phyloP scores from a whole-genome alignment of 2,797 vertebrate species.

The Hoplostethus atlanticus region DNA sequence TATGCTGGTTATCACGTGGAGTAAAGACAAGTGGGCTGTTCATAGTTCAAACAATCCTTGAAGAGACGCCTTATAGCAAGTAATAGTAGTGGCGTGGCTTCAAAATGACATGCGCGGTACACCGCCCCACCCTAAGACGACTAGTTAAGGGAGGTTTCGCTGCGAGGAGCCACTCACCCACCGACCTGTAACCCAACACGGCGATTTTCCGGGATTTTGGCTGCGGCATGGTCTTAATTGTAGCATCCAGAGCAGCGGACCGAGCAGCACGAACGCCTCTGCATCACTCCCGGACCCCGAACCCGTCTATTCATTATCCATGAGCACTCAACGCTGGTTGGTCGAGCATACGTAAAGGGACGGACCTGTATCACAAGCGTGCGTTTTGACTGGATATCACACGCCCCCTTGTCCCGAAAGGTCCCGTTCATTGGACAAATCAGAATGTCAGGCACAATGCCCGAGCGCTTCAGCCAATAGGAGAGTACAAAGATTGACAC shows the following conservation, averaged over 20 bases:
- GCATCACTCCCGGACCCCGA: slow-evolving; percentile 2
- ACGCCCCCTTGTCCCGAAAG: no score
- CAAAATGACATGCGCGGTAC: not conserved
- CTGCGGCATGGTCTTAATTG: slow-evolving; percentile 87
- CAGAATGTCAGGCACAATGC: not conserved
- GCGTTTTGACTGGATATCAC: not conserved
- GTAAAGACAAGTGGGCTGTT: no score
- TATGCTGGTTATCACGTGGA: no score
- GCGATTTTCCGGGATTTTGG: slow-evolving; percentile 93
- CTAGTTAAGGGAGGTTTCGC: no score
- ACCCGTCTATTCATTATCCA: not conserved
- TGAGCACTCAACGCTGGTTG: slow-evolving; percentile 20
- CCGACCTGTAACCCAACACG: slow-evolving; percentile 91
- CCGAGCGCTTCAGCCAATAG: no score
- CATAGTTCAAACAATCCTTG: no score
- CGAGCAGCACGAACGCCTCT: not conserved
- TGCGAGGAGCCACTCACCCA: slow-evolving; percentile 83
- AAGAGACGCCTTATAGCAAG: no score
- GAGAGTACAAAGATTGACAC: no score
- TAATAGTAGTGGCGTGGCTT: not conserved
- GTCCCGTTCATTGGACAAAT: not conserved
- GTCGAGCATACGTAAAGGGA: not conserved
- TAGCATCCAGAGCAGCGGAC: not conserved
- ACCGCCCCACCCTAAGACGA: no score
- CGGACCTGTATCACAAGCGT: not conserved